Base-by-base conservation (phyloP, 2,797 vertebrate genomes). In the Ctenopoma kingsleyae region DNA sequence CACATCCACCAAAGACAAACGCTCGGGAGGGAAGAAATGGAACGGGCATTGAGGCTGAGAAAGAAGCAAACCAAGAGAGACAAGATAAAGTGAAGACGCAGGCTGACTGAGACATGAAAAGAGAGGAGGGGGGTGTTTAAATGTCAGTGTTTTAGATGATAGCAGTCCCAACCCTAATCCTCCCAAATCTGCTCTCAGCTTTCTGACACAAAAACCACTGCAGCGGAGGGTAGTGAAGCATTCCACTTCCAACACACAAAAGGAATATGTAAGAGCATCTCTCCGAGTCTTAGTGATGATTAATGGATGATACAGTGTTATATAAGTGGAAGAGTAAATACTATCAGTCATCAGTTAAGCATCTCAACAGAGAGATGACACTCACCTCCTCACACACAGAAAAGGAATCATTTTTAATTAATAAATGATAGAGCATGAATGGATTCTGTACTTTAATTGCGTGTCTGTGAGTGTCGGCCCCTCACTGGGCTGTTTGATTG, bases 141-240 rank as follows among this genome's bases (percentile, higher is more conserved):
- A 67, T 69, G 76, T 72, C 67, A 71, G 5, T 55, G 30, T 70
- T 77, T 74, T 22, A 64, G 70, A 77, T 75, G 75, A 71, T 63
- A 67, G 57, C 62, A 27, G 35, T 74, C 70, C 65, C 70, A 76
- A 53, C 57, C 54, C n/a, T 23, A 63, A 80, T 82, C 74, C 64
- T 52, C 49, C 58, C 67, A 60, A 75, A 82, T 70, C 47, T 68
- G 48, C 60, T 56, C 53, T 54, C 38, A 46, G 54, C 60, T 64
- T 58, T 44, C 64, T 76, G 61, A 57, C 67, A 57, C 63, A 48
- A 59, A 68, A 38, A 68, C 40, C 52, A 50, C 38, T 32, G 40
- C 56, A 57, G 50, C 2, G 9, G 53, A 76, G 63, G 23, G 30
- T 51, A 76, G 50, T 38, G 66, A 55, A 59, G 27, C 59, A 22